Evolutionary conservation across 1,140 invertebrate species (phyloP).

Genomic region (Phortica variegata): DNA sequence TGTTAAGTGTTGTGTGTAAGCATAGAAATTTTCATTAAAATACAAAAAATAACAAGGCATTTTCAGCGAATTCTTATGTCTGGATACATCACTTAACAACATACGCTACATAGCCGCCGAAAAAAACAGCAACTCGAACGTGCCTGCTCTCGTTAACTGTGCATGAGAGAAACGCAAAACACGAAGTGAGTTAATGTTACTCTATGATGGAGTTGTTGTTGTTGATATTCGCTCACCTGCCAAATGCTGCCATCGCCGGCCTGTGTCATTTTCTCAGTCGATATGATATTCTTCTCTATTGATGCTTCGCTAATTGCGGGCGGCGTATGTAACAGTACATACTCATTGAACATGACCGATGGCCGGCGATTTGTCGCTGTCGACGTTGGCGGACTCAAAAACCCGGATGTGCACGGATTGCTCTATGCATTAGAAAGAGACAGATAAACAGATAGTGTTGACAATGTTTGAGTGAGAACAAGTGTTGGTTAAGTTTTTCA

Average conservation of each 20-base stretch:
- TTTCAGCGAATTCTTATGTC: no score
- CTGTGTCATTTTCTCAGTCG: constrained; percentile 86
- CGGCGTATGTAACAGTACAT: constrained; percentile 72
- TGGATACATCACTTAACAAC: no score
- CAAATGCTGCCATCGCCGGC: constrained; percentile 74
- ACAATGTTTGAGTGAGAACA: no score
- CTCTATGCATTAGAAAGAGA: constrained; percentile 22
- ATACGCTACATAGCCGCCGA: no score
- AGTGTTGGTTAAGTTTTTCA: no score
- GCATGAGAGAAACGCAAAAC: no score
- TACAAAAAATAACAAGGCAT: constrained; percentile 1
- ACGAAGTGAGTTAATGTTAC: neutral
- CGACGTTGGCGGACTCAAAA: constrained; percentile 64
- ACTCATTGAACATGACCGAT: constrained; percentile 85
- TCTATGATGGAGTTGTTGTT: neutral
- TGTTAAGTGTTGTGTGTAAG: no score
- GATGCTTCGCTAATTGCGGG: constrained; percentile 52
- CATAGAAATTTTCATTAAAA: no score
- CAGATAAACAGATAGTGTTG: neutral
- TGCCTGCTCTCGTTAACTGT: no score
- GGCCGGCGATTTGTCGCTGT: constrained; percentile 68
- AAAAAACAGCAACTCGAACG: neutral
- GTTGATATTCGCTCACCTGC: constrained; percentile 51
- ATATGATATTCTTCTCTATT: constrained; percentile 66
- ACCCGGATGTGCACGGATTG: constrained; percentile 53